Conservation (phyloP, 2,888 invertebrate genomes). For the Eristalis intricaria region DNA sequence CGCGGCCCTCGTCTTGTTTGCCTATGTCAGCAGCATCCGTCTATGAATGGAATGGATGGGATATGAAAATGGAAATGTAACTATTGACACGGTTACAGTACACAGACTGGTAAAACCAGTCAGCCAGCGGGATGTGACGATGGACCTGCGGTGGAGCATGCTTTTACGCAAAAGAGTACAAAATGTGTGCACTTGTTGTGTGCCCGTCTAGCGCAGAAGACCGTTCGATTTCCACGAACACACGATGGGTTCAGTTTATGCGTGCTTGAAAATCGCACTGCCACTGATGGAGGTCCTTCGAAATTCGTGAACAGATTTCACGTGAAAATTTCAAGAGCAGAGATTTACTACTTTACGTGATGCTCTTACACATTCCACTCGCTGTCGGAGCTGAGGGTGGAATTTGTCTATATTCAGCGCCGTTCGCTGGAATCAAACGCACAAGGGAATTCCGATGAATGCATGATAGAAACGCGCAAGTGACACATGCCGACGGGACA, state of each 20-base stretch:
- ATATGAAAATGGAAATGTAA: conserved; percentile 41
- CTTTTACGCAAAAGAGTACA: neutral
- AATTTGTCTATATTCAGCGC: neutral
- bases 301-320: neutral
- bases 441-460: too few relatives aligned
- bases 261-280: neutral
- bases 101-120: neutral
- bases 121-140: neutral
- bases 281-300: neutral
- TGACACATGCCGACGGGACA: too few relatives aligned
- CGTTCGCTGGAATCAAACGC: neutral
- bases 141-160: neutral
- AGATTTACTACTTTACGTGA: neutral
- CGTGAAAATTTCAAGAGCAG: neutral
- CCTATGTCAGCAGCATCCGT: conserved; percentile 35
- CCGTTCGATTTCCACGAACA: neutral
- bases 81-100: conserved; percentile 37
- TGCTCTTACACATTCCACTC: neutral
- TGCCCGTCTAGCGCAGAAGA: neutral
- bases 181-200: conserved; percentile 25
- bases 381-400: neutral
- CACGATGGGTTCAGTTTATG: neutral
- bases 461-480: too few relatives aligned
- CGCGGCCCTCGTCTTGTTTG: neutral
- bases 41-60: conserved; percentile 32